phyloP scores from a whole-genome alignment of 1,140 invertebrate genomes.

The Drosophila erecta region DNA sequence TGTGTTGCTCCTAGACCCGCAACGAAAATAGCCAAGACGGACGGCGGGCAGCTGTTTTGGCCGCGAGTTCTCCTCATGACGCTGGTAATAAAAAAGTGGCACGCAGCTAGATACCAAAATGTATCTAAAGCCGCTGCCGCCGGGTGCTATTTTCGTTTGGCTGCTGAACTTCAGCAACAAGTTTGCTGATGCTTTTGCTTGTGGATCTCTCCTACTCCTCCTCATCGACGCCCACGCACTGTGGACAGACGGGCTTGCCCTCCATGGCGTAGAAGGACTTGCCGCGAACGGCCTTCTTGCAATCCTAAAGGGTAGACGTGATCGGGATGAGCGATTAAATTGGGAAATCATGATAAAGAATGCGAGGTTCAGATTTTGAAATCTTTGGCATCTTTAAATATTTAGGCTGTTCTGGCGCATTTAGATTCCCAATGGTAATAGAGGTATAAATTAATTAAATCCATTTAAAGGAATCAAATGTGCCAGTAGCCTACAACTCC shows the following conservation, averaged over 20 bases:
- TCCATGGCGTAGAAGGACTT: slow-evolving; percentile 98
- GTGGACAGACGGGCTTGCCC: slow-evolving; percentile 95
- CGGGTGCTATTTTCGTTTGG: slow-evolving; percentile 55
- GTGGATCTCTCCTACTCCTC: slow-evolving; percentile 87
- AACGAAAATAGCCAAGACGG: slow-evolving; percentile 44
- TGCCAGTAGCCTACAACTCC: background rate
- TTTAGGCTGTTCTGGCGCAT: background rate
- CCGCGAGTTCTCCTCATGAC: slow-evolving; percentile 20
- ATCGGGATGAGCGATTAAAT: slow-evolving; percentile 29
- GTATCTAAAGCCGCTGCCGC: slow-evolving; percentile 47
- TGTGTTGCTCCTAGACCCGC: slow-evolving; percentile 44
- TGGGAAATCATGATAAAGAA: background rate
- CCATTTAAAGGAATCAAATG: background rate
- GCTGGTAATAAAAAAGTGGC: slow-evolving; percentile 48
- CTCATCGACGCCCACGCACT: slow-evolving; percentile 95
- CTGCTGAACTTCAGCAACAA: slow-evolving; percentile 61
- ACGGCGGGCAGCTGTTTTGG: slow-evolving; percentile 38
- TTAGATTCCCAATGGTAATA: background rate
- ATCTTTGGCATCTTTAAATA: background rate
- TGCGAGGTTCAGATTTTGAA: background rate
- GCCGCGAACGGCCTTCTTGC: slow-evolving; percentile 94
- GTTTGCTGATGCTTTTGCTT: slow-evolving; percentile 22
- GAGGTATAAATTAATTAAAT: background rate
- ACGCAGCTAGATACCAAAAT: slow-evolving; percentile 61
- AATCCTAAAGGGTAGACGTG: slow-evolving; percentile 89